A percentile compares a stretch with the other conserved stretches of the same genome.
Conservation (phyloP, 2,797 vertebrate species). For the Hemibagrus guttatus region DNA sequence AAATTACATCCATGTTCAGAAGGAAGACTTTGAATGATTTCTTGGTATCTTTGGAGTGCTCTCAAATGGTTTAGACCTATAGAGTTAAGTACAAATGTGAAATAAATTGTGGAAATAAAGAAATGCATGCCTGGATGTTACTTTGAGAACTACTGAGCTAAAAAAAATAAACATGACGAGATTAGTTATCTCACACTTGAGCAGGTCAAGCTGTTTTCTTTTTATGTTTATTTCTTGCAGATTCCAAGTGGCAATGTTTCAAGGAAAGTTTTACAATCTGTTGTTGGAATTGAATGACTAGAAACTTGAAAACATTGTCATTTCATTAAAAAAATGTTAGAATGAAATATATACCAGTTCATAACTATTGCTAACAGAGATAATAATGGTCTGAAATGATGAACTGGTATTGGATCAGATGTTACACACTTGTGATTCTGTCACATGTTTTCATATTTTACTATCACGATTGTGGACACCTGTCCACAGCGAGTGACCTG, state of each 20-base stretch:
- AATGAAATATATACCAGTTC: not conserved
- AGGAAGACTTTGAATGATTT: not conserved
- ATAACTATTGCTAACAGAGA: not conserved
- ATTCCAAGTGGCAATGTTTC: not conserved
- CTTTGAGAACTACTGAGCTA: not conserved
- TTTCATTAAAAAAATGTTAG: not conserved
- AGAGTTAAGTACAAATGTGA: not conserved
- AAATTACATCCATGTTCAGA: not conserved
- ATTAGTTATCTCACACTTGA: not conserved
- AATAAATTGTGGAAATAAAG: no score
- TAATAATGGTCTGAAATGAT: not conserved
- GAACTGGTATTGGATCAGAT: not conserved
- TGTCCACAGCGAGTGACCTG: not conserved
- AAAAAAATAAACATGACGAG: not conserved
- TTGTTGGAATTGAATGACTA: not conserved
- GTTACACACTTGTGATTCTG: not conserved
- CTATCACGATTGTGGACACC: not conserved
- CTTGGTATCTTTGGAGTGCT: not conserved
- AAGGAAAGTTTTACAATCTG: not conserved
- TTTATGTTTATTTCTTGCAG: not conserved
- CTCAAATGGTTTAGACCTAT: not conserved
- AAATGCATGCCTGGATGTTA: not conserved
- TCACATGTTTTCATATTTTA: no score
- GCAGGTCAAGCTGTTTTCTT: not conserved
- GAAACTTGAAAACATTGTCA: not conserved